These are phyloP conservation scores for Lindbergichthys nudifrons DNA, from an alignment of 2,797 vertebrate species.

Conservation along the genomic window DNA sequence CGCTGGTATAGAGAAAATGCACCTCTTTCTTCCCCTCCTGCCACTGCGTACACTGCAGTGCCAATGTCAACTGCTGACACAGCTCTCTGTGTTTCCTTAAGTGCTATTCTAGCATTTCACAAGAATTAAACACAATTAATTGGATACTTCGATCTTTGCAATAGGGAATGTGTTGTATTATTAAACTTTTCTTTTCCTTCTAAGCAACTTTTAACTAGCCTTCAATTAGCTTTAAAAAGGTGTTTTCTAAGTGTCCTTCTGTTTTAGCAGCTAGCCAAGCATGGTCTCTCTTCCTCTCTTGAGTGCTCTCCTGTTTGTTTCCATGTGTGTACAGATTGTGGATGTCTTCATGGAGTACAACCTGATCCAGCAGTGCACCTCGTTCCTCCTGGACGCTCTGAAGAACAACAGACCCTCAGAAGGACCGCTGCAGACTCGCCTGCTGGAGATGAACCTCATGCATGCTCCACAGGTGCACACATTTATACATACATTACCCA, in stretches of 20 bases:
- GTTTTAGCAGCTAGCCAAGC: background rate
- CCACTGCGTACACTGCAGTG: constrained; percentile 43
- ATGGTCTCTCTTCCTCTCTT: background rate
- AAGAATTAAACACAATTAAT: constrained; percentile 21
- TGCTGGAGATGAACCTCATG: constrained; percentile 99
- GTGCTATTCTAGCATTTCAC: constrained; percentile 46
- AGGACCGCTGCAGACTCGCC: constrained; percentile 93
- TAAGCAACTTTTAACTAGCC: background rate
- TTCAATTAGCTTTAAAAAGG: background rate
- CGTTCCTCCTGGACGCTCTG: constrained; percentile 94
- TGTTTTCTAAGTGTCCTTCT: background rate
- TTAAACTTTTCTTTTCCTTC: constrained; percentile 6
- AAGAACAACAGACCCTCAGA: constrained; percentile 97
- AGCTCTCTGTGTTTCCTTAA: constrained; percentile 35
- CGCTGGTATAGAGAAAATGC: constrained; percentile 57
- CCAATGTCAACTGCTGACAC: constrained; percentile 54
- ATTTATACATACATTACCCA: background rate
- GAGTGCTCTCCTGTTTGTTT: constrained; percentile 23
- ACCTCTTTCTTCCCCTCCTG: constrained; percentile 47
- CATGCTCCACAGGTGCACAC: constrained; percentile 93
- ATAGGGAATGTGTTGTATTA: constrained; percentile 16
- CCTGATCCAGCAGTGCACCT: constrained; percentile 97
- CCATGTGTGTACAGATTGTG: constrained; percentile 86
- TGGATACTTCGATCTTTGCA: background rate
- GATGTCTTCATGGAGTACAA: constrained; percentile 99